Evolutionary conservation across 2,888 invertebrate species (phyloP).

Genomic region (Acholoe squamosa): DNA sequence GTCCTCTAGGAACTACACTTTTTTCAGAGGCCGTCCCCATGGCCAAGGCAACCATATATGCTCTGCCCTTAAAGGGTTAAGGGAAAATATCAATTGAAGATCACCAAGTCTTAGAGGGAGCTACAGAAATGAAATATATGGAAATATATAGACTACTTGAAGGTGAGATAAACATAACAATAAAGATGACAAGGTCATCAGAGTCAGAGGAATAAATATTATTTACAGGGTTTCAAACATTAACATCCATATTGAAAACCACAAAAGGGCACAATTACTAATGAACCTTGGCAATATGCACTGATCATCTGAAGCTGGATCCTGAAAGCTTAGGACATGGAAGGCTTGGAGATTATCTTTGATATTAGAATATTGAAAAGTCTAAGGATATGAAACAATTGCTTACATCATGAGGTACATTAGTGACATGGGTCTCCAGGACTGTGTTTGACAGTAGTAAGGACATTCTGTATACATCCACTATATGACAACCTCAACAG

Average conservation of each 20-base stretch:
- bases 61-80: too few species aligned
- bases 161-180: neutral
- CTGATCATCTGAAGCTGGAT: too few species aligned
- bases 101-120: too few species aligned
- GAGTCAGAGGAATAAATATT: neutral
- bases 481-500: too few species aligned
- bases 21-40: too few species aligned
- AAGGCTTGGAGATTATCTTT: neutral
- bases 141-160: neutral
- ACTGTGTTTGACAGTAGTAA: neutral
- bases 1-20: too few species aligned
- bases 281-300: neutral
- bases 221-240: conserved; percentile 7
- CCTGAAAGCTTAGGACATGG: too few species aligned
- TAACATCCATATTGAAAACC: neutral
- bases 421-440: neutral
- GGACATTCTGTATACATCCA: neutral
- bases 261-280: neutral
- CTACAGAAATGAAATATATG: too few species aligned
- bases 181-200: conserved; percentile 11
- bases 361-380: neutral
- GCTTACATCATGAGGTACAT: conserved; percentile 14
- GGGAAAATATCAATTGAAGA: too few species aligned
- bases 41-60: too few species aligned
- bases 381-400: neutral